These are phyloP conservation scores for Melanotaenia duboulayi DNA, from an alignment of 2,113 vertebrate genomes.

Conservation along the genomic window DNA sequence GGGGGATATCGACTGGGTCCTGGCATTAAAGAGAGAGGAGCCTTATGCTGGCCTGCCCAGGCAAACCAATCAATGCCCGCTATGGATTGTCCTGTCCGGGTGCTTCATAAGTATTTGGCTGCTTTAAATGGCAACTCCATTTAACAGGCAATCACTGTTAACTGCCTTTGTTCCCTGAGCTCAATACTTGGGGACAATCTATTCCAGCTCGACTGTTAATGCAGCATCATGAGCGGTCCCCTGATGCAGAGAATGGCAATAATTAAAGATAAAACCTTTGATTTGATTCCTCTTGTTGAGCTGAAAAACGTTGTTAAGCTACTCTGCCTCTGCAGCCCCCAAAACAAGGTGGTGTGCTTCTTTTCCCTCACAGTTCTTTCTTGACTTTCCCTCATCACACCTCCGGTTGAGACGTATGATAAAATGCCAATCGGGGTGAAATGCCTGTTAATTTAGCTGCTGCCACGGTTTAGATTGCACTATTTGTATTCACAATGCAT, in stretches of 20 bases:
- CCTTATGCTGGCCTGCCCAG: constrained; percentile 71
- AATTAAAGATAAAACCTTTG: constrained; percentile 80
- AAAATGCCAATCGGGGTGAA: constrained; percentile 75
- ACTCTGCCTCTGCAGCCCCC: background rate
- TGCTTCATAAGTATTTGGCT: constrained; percentile 85
- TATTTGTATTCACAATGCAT: constrained; percentile 78
- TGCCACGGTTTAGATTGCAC: constrained; percentile 70
- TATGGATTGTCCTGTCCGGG: constrained; percentile 85
- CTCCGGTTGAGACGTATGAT: constrained; percentile 64
- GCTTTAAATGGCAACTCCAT: constrained; percentile 86
- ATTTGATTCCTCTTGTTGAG: constrained; percentile 73
- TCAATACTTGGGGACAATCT: constrained; percentile 82
- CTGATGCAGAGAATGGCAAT: constrained; percentile 77
- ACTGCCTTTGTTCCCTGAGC: constrained; percentile 82
- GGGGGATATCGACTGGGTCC: constrained; percentile 78
- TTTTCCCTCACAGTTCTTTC: constrained; percentile 60
- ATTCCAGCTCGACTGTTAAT: constrained; percentile 80
- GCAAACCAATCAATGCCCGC: constrained; percentile 79
- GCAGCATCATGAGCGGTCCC: constrained; percentile 73
- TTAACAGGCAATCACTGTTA: constrained; percentile 86
- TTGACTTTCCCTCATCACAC: constrained; percentile 63
- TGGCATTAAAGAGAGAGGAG: constrained; percentile 75
- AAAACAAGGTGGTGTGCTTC: constrained; percentile 39
- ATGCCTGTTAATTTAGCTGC: constrained; percentile 75
- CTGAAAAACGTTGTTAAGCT: constrained; percentile 55